phyloP scores from a whole-genome alignment of 1,140 invertebrate species.

The Drosophila takahashii region DNA sequence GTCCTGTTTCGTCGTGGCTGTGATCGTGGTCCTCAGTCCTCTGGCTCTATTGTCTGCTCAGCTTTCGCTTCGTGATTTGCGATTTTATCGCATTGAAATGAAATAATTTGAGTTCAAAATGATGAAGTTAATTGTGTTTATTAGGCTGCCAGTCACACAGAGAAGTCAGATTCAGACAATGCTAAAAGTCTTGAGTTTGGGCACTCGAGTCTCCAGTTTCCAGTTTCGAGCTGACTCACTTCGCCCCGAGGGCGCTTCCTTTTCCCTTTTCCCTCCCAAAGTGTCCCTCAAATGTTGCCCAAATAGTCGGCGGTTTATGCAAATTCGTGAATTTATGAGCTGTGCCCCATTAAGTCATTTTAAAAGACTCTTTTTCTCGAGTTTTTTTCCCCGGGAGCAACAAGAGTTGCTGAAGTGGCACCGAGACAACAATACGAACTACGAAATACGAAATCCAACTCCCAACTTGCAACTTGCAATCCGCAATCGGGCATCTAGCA shows the following conservation, averaged over 20 bases:
- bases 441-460: conserved; percentile 50
- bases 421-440: conserved; percentile 65
- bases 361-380: conserved; percentile 66
- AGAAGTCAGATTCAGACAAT: conserved; percentile 25
- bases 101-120: conserved; percentile 85
- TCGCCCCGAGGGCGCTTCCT: conserved; percentile 66
- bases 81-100: conserved; percentile 84
- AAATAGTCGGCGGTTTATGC: conserved; percentile 70
- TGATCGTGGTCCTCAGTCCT: conserved; percentile 12
- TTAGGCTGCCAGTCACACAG: conserved; percentile 80
- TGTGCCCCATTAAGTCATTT: conserved; percentile 83
- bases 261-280: conserved; percentile 58
- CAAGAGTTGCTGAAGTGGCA: conserved; percentile 22
- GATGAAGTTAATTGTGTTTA: conserved; percentile 85
- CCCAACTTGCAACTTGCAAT: conserved; percentile 41
- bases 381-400: conserved; percentile 34
- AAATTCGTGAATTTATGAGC: conserved; percentile 84
- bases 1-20: conserved; percentile 30
- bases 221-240: conserved; percentile 55
- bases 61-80: conserved; percentile 83
- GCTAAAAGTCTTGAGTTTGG: conserved; percentile 10
- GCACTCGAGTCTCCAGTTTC: conserved; percentile 40
- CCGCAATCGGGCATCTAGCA: conserved; percentile 26
- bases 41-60: conserved; percentile 58
- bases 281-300: conserved; percentile 44